Evolutionary conservation across 1,140 invertebrate genomes (phyloP).

Genomic region (Bactericera cockerelli): DNA sequence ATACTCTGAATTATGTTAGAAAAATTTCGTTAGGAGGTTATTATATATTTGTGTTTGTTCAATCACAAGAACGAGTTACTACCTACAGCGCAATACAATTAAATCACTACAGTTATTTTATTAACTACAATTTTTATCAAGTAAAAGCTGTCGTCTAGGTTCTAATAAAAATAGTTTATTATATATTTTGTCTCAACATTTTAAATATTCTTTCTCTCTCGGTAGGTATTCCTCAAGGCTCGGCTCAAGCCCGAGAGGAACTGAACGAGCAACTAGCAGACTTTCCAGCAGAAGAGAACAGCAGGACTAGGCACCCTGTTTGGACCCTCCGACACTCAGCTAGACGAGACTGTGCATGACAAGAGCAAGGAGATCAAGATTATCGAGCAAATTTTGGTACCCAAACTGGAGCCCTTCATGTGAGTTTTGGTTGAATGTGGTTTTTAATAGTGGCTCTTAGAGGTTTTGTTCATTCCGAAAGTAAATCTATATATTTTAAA

Average conservation of each 20-base stretch:
- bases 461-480: constrained; percentile 6
- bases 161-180: too few relatives aligned
- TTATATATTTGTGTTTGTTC: too few relatives aligned
- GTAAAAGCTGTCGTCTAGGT: too few relatives aligned
- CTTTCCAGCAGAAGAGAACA: constrained; percentile 75
- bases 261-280: constrained; percentile 72
- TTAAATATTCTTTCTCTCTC: too few relatives aligned
- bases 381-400: constrained; percentile 52
- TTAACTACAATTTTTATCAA: too few relatives aligned
- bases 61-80: too few relatives aligned
- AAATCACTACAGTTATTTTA: too few relatives aligned
- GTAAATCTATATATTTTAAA: background rate
- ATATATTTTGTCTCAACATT: too few relatives aligned
- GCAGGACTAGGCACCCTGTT: constrained; percentile 81
- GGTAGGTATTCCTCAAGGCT: constrained; percentile 66
- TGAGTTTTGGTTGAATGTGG: constrained; percentile 32
- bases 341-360: constrained; percentile 66
- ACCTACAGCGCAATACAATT: too few relatives aligned
- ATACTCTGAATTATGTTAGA: too few relatives aligned
- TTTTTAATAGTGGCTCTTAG: constrained; percentile 15
- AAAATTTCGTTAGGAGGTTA: too few relatives aligned
- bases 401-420: constrained; percentile 52
- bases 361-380: constrained; percentile 61
- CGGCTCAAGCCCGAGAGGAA: constrained; percentile 69
- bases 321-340: constrained; percentile 64